These are phyloP conservation scores for Acanthosepion pharaonis DNA, from an alignment of 2,888 invertebrate species.

Conservation along the genomic window DNA sequence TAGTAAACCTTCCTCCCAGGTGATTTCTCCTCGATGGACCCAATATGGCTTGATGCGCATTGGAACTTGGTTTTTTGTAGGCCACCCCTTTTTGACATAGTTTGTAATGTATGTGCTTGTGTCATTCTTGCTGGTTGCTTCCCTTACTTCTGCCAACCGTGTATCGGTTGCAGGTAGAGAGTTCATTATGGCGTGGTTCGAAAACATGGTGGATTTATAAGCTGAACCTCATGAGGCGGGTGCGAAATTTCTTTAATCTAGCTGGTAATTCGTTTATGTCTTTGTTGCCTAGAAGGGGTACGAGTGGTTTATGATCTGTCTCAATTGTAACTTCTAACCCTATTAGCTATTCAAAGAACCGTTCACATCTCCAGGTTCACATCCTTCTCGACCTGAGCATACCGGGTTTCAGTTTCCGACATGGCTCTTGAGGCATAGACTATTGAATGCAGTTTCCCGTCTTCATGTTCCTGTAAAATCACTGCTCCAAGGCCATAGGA, in stretches of 20 bases:
- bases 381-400: constrained; percentile 57
- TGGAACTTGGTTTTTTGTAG: too few species aligned
- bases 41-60: too few species aligned
- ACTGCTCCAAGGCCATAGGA: constrained; percentile 68
- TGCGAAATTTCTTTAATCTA: constrained; percentile 69
- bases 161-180: too few species aligned
- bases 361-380: constrained; percentile 61
- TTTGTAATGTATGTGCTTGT: too few species aligned
- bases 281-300: constrained; percentile 70
- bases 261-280: constrained; percentile 70
- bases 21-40: too few species aligned
- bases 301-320: constrained; percentile 73
- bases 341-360: constrained; percentile 67
- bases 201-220: constrained; percentile 62
- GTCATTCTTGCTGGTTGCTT: too few species aligned
- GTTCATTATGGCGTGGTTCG: constrained; percentile 58
- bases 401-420: constrained; percentile 60
- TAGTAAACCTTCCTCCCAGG: too few species aligned
- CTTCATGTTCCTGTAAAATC: constrained; percentile 60
- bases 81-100: too few species aligned
- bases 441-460: constrained; percentile 58
- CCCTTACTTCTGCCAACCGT: too few species aligned
- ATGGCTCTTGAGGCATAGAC: constrained; percentile 70
- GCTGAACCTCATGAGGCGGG: constrained; percentile 64
- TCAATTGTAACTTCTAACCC: constrained; percentile 65